Conservation (phyloP, 2,113 vertebrate genomes). For the Recurvirostra avosetta region DNA sequence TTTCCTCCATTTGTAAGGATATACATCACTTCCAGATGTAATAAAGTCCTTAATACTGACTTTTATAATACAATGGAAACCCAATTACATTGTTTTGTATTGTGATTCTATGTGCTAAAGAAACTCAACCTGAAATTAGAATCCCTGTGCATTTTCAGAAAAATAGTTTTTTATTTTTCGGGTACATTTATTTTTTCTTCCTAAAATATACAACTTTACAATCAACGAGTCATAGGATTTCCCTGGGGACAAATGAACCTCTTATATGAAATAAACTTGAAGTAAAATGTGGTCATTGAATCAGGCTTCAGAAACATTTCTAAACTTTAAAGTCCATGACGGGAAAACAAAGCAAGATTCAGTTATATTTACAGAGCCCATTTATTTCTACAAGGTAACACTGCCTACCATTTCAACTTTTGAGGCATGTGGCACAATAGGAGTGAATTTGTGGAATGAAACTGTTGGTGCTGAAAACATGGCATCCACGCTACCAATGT, state of each 20-base stretch:
- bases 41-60: not conserved
- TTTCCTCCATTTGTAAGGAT: not conserved
- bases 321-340: not conserved
- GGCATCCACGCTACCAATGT: rapidly evolving
- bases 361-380: not conserved
- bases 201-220: not conserved
- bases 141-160: not conserved
- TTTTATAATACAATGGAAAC: not conserved
- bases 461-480: not conserved
- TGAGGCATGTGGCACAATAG: not conserved
- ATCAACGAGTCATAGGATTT: not conserved
- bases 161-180: not conserved
- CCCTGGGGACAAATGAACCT: not conserved
- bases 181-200: not conserved
- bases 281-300: not conserved
- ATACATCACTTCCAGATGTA: not conserved
- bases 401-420: not conserved
- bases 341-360: not conserved
- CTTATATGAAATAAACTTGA: not conserved
- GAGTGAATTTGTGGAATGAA: not conserved
- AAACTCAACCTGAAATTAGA: not conserved
- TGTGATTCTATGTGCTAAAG: not conserved
- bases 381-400: conserved; percentile 45
- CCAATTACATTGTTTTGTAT: not conserved
- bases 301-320: not conserved